Conservation (phyloP, 2,888 invertebrate genomes). For the Willowsia nigromaculata region DNA sequence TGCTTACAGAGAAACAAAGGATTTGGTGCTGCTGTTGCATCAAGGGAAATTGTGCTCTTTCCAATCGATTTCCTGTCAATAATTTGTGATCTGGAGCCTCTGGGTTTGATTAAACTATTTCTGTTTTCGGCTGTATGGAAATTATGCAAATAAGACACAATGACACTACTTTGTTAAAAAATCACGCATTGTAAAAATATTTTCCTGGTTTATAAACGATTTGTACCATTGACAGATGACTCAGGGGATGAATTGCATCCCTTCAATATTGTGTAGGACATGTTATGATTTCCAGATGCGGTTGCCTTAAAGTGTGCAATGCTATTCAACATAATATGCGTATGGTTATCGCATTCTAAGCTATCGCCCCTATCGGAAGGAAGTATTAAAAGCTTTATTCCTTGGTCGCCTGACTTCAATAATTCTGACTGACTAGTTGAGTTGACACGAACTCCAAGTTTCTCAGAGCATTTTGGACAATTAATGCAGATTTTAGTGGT, state of each 20-base stretch:
- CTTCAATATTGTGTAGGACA: not conserved
- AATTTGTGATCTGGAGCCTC: not conserved
- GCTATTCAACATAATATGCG: not conserved
- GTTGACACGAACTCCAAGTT: not conserved
- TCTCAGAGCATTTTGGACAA: not conserved
- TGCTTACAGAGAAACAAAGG: not conserved
- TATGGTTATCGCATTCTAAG: not conserved
- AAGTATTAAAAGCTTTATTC: not conserved
- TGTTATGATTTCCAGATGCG: not conserved
- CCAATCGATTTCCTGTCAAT: not conserved
- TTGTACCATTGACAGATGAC: too few relatives aligned
- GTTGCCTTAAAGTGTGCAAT: not conserved
- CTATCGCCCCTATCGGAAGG: not conserved
- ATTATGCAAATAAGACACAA: not conserved
- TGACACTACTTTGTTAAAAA: too few relatives aligned
- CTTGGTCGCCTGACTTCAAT: not conserved
- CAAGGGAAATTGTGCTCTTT: conserved; percentile 3
- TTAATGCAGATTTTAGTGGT: not conserved
- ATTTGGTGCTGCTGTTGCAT: not conserved
- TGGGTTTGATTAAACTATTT: not conserved
- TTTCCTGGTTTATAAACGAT: too few relatives aligned
- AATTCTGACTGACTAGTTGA: not conserved
- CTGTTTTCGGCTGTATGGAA: not conserved
- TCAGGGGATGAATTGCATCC: not conserved
- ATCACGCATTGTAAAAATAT: too few relatives aligned